Evolutionary conservation across 2,888 invertebrate species (phyloP).

Genomic region (Andrena fulva): DNA sequence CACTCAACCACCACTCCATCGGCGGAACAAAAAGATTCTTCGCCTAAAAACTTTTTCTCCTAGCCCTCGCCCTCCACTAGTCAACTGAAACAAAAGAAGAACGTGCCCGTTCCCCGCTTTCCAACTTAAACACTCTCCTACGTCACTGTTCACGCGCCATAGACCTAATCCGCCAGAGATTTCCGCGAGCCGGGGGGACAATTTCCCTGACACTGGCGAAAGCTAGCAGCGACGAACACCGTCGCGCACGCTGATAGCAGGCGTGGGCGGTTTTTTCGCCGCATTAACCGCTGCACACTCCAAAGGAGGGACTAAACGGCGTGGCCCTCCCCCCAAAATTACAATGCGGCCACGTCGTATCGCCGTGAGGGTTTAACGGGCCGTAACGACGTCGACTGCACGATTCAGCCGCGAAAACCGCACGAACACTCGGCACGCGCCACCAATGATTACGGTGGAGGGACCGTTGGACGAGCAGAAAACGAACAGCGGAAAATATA

Average conservation of each 20-base stretch:
- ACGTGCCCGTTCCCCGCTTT: too few species aligned
- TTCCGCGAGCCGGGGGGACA: not conserved
- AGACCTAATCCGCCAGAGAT: not conserved
- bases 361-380: constrained; percentile 54
- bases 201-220: not conserved
- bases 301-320: constrained; percentile 6
- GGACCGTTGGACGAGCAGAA: constrained; percentile 29
- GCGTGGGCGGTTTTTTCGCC: not conserved
- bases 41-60: too few species aligned
- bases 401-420: constrained; percentile 60
- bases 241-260: too few species aligned
- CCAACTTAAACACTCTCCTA: too few species aligned
- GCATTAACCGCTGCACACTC: not conserved
- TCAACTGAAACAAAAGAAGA: too few species aligned
- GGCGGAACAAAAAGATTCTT: too few species aligned
- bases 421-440: constrained; percentile 62
- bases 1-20: too few species aligned
- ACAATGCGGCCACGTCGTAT: constrained; percentile 47
- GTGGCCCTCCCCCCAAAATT: constrained; percentile 40
- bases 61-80: too few species aligned
- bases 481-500: constrained; percentile 58
- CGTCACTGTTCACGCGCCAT: too few species aligned
- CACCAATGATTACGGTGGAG: constrained; percentile 38
- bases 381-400: constrained; percentile 46
- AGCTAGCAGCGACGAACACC: not conserved